Base-by-base conservation (phyloP, 2,797 vertebrate species). In the Remorina albescens region DNA sequence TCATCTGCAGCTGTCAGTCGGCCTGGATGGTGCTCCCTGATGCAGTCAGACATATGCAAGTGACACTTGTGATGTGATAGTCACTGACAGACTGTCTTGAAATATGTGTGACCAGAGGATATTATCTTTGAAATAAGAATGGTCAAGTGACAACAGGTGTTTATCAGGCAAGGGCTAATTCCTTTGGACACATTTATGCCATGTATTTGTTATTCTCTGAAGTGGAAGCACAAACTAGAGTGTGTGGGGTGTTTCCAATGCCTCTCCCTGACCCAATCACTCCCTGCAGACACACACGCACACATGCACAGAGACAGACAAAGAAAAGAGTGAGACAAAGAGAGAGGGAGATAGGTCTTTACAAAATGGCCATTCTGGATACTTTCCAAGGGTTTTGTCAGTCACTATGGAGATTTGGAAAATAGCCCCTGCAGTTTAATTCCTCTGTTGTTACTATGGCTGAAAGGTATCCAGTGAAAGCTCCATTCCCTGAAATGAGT, bases 351-450 rank as follows among this genome's bases (percentile, higher is more conserved):
- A 61, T 62, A 73, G 71, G 73, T 76, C 74, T 89, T 86, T 85
- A 57, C 76, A 83, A 80, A 85, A 69, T 84, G 76, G 50, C 68
- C 75, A 49, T 71, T 83, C 81, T 93, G 92, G 91, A 91, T 66
- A 44, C 81, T 83, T 86, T 94, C 91, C 90, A 93, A 90, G 77
- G 83, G 80, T 79, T 88, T 85, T 80, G 86, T 83, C 79, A 64
- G 89, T 92, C 62, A 67, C 89, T 70, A 92, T 90, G 87, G 92
- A 78, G 87, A 94, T 84, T 76, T 85, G 82, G 86, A 89, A 90
- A 90, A 91, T n/a, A 80, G 83, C 78, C 78, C 70, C 77, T 60
- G 74, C 78, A 76, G 73, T 79, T 81, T 86, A 86, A 91, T 86
- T 88, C 85, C 75, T 84, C 76, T 82, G 80, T 78, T 85, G 90